phyloP scores from a whole-genome alignment of 2,113 vertebrate species.

The Abramis brama region DNA sequence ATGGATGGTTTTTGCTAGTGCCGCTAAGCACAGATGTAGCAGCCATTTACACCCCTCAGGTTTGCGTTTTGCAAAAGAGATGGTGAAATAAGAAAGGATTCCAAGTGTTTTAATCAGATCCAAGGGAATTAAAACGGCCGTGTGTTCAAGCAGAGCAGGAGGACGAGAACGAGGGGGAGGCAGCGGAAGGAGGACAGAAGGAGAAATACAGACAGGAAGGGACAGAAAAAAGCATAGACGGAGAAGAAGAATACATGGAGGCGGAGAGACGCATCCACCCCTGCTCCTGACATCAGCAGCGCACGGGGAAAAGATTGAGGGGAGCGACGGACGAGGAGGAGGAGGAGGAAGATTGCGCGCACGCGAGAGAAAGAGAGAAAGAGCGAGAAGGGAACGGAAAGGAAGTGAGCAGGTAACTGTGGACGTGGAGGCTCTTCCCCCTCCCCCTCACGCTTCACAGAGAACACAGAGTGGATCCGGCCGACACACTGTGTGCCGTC shows the following conservation, averaged over 20 bases:
- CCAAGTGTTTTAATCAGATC: slow-evolving; percentile 1
- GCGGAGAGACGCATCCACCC: slow-evolving; percentile 33
- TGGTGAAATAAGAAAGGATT: slow-evolving; percentile 1
- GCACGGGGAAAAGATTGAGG: not conserved
- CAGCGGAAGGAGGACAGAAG: slow-evolving; percentile 20
- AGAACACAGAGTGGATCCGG: not conserved
- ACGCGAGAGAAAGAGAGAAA: slow-evolving; percentile 12
- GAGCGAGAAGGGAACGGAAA: slow-evolving; percentile 15
- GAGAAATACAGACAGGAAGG: not conserved
- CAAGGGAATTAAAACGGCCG: slow-evolving; percentile 28
- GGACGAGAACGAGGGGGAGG: slow-evolving; percentile 37
- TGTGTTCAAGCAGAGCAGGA: slow-evolving; percentile 4
- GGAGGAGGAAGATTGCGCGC: slow-evolving; percentile 11
- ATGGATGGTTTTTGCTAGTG: slow-evolving; percentile 66
- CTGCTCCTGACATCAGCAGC: slow-evolving; percentile 51
- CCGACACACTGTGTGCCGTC: slow-evolving; percentile 39
- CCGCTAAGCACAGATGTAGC: slow-evolving; percentile 58
- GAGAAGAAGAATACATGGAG: slow-evolving; percentile 31
- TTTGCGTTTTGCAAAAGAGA: slow-evolving; percentile 59
- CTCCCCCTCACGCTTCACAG: slow-evolving; percentile 44
- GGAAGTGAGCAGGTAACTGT: slow-evolving; percentile 44
- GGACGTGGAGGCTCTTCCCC: slow-evolving; percentile 53
- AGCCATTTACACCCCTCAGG: slow-evolving; percentile 40
- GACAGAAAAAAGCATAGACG: slow-evolving; percentile 4
- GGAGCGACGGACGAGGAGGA: slow-evolving; percentile 24